Evolutionary conservation across 2,113 vertebrate genomes (phyloP), one percentile per base, ranked within the genome.

Genomic region (Enhydra lutris): DNA sequence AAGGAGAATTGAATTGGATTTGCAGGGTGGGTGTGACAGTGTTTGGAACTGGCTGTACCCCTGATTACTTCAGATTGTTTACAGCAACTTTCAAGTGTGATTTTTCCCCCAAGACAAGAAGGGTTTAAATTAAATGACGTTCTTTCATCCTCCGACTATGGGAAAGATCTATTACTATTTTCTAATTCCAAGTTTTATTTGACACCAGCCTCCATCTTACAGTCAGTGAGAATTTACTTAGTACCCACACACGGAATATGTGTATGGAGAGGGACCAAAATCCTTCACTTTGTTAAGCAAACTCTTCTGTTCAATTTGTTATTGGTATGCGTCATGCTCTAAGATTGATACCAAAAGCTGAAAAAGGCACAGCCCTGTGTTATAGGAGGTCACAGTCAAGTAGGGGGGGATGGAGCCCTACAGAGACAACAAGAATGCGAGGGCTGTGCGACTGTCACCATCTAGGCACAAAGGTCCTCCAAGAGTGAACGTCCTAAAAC

Each of bases 1-100:
- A 97, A 94, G 50, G 55, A 96, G 90, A 86, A 87, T 4, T n/a
- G 87, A 84, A 73, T 76, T 94, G 29, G 69, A 80, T 79, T 93
- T 80, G 29, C 52, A 61, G 36, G 34, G 61, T 92, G 79, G 59
- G 65, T 50, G 20, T 57, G 91, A 59, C 42, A 63, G 20, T 15
- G 15, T 89, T 94, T 94, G 34, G 82, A 34, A 50, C 69, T 13
- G 3, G 31, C 31, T 71, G 42, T 11, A 31, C 85, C 82, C 87
- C 83, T 39, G 90, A 91, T 93, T 81, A 79, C 50, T 83, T 87
- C 78, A 84, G 39, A 87, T 83, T 95, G 71, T 80, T 96, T 80
- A 96, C 29, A 89, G n/a, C 73, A 71, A 80, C 13, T 69, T 97
- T 69, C 55, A 89, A 92, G 84, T 79, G 34, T 59, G 71, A 91